Percentiles rank a stretch among this genome's conserved stretches.
Evolutionary conservation across 2,888 invertebrate genomes (phyloP).

Genomic region (Oscheius sp.): DNA sequence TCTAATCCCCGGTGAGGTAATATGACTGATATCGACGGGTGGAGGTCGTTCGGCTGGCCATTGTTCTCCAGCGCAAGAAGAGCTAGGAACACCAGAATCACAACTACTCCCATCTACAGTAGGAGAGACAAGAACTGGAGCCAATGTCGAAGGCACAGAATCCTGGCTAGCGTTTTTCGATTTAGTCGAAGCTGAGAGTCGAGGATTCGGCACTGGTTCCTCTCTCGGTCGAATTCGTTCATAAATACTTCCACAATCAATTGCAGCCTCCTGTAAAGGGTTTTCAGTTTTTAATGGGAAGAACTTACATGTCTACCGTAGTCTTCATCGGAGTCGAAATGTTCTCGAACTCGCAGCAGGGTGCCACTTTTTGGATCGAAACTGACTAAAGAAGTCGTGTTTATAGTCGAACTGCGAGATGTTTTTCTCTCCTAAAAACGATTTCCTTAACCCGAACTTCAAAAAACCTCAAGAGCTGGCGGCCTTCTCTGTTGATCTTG

Average conservation of each 20-base stretch:
- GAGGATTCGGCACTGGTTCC: neutral
- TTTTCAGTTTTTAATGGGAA: neutral
- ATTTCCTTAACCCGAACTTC: neutral
- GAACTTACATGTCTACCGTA: conserved; percentile 12
- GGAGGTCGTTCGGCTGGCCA: conserved; percentile 20
- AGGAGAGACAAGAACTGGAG: conserved; percentile 49
- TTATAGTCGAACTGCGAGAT: conserved; percentile 25
- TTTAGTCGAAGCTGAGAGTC: neutral
- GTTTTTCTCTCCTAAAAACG: neutral
- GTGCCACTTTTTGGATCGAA: conserved; percentile 62
- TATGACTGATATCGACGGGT: neutral
- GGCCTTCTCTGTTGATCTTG: neutral
- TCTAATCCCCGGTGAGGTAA: conserved; percentile 42
- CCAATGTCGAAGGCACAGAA: conserved; percentile 54
- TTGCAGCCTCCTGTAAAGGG: conserved; percentile 1
- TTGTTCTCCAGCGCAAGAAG: conserved; percentile 20
- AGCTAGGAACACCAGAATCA: conserved; percentile 28
- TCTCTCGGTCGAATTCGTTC: conserved; percentile 25
- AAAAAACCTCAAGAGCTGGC: neutral
- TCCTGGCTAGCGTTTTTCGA: conserved; percentile 42
- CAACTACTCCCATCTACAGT: conserved; percentile 26
- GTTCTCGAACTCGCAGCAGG: conserved; percentile 53
- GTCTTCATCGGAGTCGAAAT: conserved; percentile 49
- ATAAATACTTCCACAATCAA: conserved; percentile 18
- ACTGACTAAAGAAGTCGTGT: conserved; percentile 55